Evolutionary conservation across 2,113 vertebrate species (phyloP).

Genomic region (Quiscalus mexicanus): DNA sequence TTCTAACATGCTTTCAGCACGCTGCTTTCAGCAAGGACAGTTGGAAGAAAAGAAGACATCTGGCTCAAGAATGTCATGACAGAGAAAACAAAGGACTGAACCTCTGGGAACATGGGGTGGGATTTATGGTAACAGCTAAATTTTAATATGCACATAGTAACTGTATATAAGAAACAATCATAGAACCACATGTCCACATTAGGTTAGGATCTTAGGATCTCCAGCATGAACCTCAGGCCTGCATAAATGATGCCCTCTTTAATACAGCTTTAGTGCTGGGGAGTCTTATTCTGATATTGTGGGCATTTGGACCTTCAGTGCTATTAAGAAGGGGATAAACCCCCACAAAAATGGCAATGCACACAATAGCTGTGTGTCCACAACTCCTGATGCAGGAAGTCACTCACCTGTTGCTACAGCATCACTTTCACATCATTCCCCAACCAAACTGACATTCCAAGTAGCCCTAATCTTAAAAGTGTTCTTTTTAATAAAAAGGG

Average conservation of each 20-base stretch:
- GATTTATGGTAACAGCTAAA: background rate
- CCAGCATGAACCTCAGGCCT: background rate
- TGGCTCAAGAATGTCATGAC: background rate
- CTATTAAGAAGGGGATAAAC: background rate
- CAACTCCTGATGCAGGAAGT: background rate
- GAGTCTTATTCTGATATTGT: background rate
- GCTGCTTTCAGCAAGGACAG: background rate
- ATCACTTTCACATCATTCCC: background rate
- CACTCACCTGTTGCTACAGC: background rate
- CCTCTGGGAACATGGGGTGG: background rate
- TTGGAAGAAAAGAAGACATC: background rate
- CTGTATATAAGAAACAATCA: background rate
- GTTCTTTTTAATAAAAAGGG: background rate
- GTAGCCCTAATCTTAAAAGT: background rate
- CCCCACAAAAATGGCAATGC: accelerated
- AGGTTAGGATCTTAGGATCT: background rate
- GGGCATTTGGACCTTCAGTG: background rate
- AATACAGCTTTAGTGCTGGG: background rate
- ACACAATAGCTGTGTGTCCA: background rate
- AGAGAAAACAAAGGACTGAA: background rate
- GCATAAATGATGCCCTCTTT: background rate
- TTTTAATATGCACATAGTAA: background rate
- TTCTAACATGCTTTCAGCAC: background rate
- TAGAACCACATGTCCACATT: accelerated
- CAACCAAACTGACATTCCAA: background rate